Conservation (phyloP, 2,113 vertebrate genomes). For the Oncorhynchus kisutch region DNA sequence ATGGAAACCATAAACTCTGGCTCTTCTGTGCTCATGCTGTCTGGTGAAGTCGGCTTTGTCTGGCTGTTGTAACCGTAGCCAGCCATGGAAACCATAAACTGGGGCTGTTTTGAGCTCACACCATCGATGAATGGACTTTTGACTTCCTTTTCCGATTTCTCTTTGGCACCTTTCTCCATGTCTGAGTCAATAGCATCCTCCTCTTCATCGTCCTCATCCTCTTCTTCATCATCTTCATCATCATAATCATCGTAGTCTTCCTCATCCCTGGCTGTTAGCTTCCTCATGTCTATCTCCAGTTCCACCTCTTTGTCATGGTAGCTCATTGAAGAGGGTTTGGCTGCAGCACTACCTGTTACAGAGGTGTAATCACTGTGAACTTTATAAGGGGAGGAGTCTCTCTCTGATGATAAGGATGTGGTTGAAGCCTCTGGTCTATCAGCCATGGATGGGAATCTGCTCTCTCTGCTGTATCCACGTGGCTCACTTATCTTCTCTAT, state of each 20-base stretch:
- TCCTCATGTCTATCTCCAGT: constrained; percentile 68
- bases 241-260: constrained; percentile 74
- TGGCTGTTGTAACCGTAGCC: constrained; percentile 60
- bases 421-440: constrained; percentile 54
- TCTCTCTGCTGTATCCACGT: constrained; percentile 17
- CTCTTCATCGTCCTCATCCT: constrained; percentile 68
- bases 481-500: constrained; percentile 33
- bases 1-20: constrained; percentile 68
- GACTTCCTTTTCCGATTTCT: constrained; percentile 83
- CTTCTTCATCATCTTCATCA: constrained; percentile 62
- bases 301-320: constrained; percentile 62
- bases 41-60: constrained; percentile 36
- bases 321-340: constrained; percentile 33
- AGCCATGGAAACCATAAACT: constrained; percentile 63
- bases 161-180: constrained; percentile 86
- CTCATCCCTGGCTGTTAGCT: constrained; percentile 72
- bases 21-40: constrained; percentile 51
- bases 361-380: constrained; percentile 15
- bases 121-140: constrained; percentile 52
- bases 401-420: constrained; percentile 41
- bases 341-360: background rate
- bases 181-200: constrained; percentile 78
- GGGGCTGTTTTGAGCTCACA: constrained; percentile 59
- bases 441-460: constrained; percentile 42
- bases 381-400: constrained; percentile 44